A percentile compares a stretch with the other conserved stretches of the same genome.
phyloP scores from a whole-genome alignment of 2,888 invertebrate genomes.

The Cremastobaeus sp. region DNA sequence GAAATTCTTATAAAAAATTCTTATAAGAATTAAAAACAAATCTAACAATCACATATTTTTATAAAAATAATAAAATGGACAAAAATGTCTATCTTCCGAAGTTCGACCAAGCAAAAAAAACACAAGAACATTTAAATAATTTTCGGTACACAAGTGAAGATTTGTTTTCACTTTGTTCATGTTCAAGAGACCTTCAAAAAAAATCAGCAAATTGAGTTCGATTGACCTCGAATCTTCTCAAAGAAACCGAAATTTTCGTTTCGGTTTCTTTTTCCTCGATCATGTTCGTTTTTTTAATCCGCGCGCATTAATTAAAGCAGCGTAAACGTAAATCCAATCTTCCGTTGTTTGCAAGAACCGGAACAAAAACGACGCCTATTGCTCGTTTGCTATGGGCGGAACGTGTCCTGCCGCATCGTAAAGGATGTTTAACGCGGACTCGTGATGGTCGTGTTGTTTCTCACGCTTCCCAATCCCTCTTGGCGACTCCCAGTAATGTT shows the following conservation, averaged over 20 bases:
- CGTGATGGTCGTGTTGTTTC: slow-evolving; percentile 28
- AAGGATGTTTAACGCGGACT: slow-evolving; percentile 53
- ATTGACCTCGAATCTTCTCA: too few relatives aligned
- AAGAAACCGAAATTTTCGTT: slow-evolving; percentile 39
- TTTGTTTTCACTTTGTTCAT: too few relatives aligned
- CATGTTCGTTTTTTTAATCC: slow-evolving; percentile 36
- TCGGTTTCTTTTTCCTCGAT: slow-evolving; percentile 34
- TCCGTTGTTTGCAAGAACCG: slow-evolving; percentile 15
- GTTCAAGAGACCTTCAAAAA: too few relatives aligned
- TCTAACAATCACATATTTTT: too few relatives aligned
- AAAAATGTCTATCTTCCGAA: too few relatives aligned
- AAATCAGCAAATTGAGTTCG: too few relatives aligned
- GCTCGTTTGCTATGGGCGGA: slow-evolving; percentile 60
- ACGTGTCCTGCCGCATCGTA: slow-evolving; percentile 70
- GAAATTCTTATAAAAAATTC: too few relatives aligned
- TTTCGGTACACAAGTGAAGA: too few relatives aligned
- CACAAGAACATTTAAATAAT: too few relatives aligned
- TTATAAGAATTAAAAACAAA: too few relatives aligned
- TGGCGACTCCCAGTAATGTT: slow-evolving; percentile 20
- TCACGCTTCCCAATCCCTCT: slow-evolving; percentile 26
- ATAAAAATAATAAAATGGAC: too few relatives aligned
- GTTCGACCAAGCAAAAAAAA: too few relatives aligned
- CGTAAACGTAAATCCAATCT: slow-evolving; percentile 44
- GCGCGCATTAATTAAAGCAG: slow-evolving; percentile 47
- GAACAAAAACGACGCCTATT: slow-evolving; percentile 28